A percentile compares a stretch with the other conserved stretches of the same genome.
phyloP scores from a whole-genome alignment of 2,888 invertebrate genomes.

The Monopis laevigella region DNA sequence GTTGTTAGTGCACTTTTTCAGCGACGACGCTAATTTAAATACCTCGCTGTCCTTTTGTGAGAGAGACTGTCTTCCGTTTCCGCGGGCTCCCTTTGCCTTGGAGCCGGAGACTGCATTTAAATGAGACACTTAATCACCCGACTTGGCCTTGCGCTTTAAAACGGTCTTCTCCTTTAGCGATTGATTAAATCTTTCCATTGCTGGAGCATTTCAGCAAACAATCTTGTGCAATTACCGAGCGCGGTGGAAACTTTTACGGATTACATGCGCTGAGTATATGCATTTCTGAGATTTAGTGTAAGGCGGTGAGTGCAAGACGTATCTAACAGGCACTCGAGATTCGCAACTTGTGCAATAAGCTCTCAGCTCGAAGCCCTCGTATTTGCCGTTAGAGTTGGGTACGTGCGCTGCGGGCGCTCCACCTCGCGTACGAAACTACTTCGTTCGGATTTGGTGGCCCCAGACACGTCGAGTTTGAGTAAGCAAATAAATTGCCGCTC shows the following conservation, averaged over 20 bases:
- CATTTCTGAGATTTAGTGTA: background rate
- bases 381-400: constrained; percentile 53
- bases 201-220: background rate
- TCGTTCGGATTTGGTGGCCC: constrained; percentile 6
- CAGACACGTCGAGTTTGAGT: constrained; percentile 9
- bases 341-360: constrained; percentile 7
- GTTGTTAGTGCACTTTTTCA: constrained; percentile 67
- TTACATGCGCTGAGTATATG: background rate
- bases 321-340: background rate
- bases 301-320: background rate
- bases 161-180: constrained; percentile 47
- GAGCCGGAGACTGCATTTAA: constrained; percentile 64
- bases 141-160: constrained; percentile 52
- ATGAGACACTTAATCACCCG: constrained; percentile 66
- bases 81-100: constrained; percentile 59
- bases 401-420: constrained; percentile 40
- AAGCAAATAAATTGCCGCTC: constrained; percentile 2
- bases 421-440: constrained; percentile 15
- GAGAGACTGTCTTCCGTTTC: constrained; percentile 62
- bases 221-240: background rate
- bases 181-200: constrained; percentile 34
- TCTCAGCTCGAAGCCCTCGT: constrained; percentile 28
- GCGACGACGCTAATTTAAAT: constrained; percentile 65
- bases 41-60: constrained; percentile 61
- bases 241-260: background rate